phyloP scores from a whole-genome alignment of 2,797 vertebrate genomes.

The Acridotheres tristis region DNA sequence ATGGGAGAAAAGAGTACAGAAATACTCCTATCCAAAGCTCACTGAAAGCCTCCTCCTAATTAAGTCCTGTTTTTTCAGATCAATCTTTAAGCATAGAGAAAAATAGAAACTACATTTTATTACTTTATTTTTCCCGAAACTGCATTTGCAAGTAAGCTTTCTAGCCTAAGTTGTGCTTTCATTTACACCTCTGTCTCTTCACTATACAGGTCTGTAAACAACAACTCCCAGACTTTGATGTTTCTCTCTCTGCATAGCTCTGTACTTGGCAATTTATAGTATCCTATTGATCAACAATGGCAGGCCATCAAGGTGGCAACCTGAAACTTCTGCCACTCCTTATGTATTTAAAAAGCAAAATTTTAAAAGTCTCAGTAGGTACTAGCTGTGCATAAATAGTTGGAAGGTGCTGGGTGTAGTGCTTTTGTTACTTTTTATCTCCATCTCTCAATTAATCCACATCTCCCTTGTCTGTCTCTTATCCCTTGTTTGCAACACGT shows the following conservation, averaged over 20 bases:
- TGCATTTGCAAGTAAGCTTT: background rate
- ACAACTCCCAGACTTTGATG: background rate
- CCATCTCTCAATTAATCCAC: background rate
- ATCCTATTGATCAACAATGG: background rate
- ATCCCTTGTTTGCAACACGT: background rate
- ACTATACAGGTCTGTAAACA: background rate
- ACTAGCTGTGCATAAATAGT: background rate
- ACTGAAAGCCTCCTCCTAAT: background rate
- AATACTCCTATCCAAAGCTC: background rate
- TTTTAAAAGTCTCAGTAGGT: background rate
- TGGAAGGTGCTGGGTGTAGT: background rate
- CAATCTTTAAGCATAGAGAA: background rate
- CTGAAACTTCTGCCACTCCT: background rate
- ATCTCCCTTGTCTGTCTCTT: background rate
- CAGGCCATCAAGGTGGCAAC: background rate
- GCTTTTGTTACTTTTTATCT: background rate
- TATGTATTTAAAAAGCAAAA: background rate
- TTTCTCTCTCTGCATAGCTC: background rate
- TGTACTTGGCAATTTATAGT: background rate
- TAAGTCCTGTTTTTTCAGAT: background rate
- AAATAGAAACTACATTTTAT: background rate
- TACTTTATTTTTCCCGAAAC: background rate
- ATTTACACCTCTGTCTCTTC: background rate
- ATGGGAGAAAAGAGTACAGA: background rate
- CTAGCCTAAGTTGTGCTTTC: background rate